Percentiles rank a stretch among this genome's conserved stretches.
Evolutionary conservation across 2,797 vertebrate species (phyloP).

Genomic region (Rhyacichthys aspro): DNA sequence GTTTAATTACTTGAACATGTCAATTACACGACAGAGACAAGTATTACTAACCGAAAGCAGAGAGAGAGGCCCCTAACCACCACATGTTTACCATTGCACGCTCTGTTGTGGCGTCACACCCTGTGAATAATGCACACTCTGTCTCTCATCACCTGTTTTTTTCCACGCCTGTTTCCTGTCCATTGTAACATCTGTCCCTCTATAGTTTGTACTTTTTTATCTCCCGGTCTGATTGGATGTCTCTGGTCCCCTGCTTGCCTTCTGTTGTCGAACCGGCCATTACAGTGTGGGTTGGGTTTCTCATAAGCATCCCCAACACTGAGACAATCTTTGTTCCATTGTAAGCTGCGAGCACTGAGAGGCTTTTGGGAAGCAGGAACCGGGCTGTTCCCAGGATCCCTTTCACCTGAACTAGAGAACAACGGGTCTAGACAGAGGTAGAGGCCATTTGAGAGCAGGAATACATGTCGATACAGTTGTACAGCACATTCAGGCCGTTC

Average conservation of each 20-base stretch:
- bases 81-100: conserved; percentile 66
- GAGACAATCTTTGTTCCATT: conserved; percentile 76
- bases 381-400: conserved; percentile 70
- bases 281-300: conserved; percentile 72
- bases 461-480: conserved; percentile 17
- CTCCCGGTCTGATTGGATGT: conserved; percentile 14
- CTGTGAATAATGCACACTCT: conserved; percentile 56
- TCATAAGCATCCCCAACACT: conserved; percentile 66
- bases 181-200: conserved; percentile 37
- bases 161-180: conserved; percentile 26
- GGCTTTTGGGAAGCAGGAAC: conserved; percentile 66
- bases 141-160: conserved; percentile 51
- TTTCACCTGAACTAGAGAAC: conserved; percentile 68
- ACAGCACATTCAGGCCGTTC: conserved; percentile 1
- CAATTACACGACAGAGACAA: conserved; percentile 10
- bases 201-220: conserved; percentile 21
- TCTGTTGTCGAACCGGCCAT: conserved; percentile 59
- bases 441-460: conserved; percentile 31
- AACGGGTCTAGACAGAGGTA: conserved; percentile 32
- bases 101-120: conserved; percentile 67
- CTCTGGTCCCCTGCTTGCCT: conserved; percentile 30
- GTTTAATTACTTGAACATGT: conserved; percentile 20
- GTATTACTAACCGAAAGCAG: conserved; percentile 5
- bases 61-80: conserved; percentile 36
- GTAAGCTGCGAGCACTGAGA: conserved; percentile 59